Conservation (phyloP, 2,888 invertebrate genomes). For the Argynnis bischoffii region DNA sequence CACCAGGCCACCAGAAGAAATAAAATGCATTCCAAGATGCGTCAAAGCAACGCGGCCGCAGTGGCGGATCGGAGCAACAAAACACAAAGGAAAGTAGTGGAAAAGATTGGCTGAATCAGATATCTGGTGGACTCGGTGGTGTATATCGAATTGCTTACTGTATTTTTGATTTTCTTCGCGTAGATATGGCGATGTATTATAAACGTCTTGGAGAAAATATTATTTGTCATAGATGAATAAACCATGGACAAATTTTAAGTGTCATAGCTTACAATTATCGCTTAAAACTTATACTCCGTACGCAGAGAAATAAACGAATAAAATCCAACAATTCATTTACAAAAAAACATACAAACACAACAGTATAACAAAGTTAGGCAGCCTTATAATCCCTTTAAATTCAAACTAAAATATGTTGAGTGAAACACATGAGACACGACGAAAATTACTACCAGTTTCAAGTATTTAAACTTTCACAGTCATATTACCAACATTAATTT, state of each 20-base stretch:
- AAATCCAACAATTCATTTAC: no score
- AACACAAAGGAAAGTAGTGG: slow-evolving; percentile 37
- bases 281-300: no score
- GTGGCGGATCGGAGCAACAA: slow-evolving; percentile 15
- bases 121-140: slow-evolving; percentile 25
- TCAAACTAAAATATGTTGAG: slow-evolving; percentile 9
- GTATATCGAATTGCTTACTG: slow-evolving; percentile 21
- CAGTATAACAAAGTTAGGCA: background rate
- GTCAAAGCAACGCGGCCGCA: slow-evolving; percentile 29
- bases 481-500: slow-evolving; percentile 36
- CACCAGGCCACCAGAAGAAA: slow-evolving; percentile 30
- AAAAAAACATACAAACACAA: no score
- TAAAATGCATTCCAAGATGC: slow-evolving; percentile 36
- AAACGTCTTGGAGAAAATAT: background rate
- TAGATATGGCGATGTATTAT: slow-evolving; percentile 3
- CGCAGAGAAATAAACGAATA: no score
- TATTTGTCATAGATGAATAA: no score
- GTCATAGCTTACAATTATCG: no score
- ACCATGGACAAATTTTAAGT: no score
- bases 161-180: slow-evolving; percentile 25
- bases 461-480: slow-evolving; percentile 33
- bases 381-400: background rate
- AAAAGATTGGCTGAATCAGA: slow-evolving; percentile 37
- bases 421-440: slow-evolving; percentile 16
- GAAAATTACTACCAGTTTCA: slow-evolving; percentile 25